These are phyloP conservation scores for Tenthredo distinguenda DNA, from an alignment of 2,888 invertebrate species.

Conservation along the genomic window DNA sequence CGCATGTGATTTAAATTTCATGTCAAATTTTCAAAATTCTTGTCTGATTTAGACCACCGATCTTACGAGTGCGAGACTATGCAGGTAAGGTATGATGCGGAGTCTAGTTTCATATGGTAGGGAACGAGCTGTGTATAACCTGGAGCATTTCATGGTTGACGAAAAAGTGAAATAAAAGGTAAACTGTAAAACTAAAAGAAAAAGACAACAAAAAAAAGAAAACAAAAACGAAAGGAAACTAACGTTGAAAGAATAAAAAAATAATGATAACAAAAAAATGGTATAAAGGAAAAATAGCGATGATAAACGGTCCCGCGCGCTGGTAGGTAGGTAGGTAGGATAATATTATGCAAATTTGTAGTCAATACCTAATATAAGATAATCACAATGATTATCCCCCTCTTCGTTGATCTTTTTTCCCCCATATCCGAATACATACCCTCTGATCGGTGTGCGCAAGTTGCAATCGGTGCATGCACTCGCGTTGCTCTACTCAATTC, in stretches of 20 bases:
- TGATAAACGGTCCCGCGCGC: conserved; percentile 63
- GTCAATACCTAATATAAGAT: conserved; percentile 78
- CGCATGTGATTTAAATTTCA: background rate
- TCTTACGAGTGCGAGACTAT: background rate
- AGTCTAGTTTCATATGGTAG: conserved; percentile 11
- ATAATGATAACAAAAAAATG: background rate
- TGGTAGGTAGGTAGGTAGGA: conserved; percentile 68
- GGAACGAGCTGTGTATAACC: background rate
- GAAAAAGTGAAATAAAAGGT: conserved; percentile 2
- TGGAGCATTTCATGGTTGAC: background rate
- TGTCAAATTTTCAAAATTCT: background rate
- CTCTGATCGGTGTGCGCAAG: background rate
- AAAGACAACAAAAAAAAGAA: background rate
- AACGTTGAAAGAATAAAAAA: background rate
- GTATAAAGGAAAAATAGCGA: conserved; percentile 54
- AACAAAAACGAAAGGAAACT: background rate
- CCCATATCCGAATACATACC: conserved; percentile 53
- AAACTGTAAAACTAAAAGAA: background rate
- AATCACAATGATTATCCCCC: conserved; percentile 77
- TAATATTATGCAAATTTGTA: conserved; percentile 77
- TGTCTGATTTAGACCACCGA: background rate
- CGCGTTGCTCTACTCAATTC: conserved; percentile 53
- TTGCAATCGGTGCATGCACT: conserved; percentile 52
- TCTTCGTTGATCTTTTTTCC: conserved; percentile 49
- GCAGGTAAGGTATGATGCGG: background rate